phyloP scores from a whole-genome alignment of 2,888 invertebrate species.

The Neoscelio sp. region DNA sequence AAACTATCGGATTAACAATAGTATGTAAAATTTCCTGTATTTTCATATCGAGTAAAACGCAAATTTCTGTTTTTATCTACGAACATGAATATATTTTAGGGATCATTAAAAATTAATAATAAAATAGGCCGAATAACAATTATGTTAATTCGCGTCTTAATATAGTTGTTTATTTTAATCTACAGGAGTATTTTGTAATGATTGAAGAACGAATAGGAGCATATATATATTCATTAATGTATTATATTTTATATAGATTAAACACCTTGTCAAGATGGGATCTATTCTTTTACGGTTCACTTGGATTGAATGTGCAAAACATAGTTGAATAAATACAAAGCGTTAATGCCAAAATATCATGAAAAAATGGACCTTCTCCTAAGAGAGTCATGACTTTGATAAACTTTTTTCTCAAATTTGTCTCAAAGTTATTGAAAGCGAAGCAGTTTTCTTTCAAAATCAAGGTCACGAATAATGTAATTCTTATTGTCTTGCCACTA shows the following conservation, averaged over 20 bases:
- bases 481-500: not conserved
- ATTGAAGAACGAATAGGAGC: too few relatives aligned
- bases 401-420: constrained; percentile 7
- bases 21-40: not conserved
- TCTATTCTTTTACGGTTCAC: constrained; percentile 10
- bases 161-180: too few relatives aligned
- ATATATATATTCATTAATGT: not conserved
- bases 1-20: not conserved
- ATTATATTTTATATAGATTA: constrained; percentile 10
- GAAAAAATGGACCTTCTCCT: constrained; percentile 5
- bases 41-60: not conserved
- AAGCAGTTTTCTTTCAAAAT: constrained; percentile 16
- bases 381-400: constrained; percentile 13
- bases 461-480: constrained; percentile 6
- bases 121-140: too few relatives aligned
- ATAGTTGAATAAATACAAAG: constrained; percentile 18
- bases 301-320: not conserved
- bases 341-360: not conserved
- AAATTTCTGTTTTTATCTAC: too few relatives aligned
- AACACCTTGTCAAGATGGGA: constrained; percentile 3
- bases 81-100: too few relatives aligned
- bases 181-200: too few relatives aligned
- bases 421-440: constrained; percentile 13
- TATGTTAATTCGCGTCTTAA: too few relatives aligned
- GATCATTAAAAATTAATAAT: too few relatives aligned